phyloP scores from a whole-genome alignment of 35 echinoderm and acorn worm genomes.

The Patiria miniata region DNA sequence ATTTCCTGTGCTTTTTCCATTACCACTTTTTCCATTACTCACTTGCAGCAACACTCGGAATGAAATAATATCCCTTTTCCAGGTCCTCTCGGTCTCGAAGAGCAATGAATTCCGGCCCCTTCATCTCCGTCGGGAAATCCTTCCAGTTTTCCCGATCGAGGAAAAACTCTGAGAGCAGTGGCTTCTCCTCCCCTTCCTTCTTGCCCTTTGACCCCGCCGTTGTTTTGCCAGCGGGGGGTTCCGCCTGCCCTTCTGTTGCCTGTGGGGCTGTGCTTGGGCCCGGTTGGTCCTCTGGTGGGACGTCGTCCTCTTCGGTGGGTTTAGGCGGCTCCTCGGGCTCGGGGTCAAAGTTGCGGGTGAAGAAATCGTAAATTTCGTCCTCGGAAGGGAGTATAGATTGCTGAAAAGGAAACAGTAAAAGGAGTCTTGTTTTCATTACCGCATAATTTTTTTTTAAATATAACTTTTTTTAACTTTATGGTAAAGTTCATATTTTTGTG shows the following conservation, averaged over 20 bases:
- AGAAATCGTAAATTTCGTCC: constrained; percentile 87
- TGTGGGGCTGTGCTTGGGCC: constrained; percentile 41
- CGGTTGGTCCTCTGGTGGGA: constrained; percentile 40
- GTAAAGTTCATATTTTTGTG: too few species aligned
- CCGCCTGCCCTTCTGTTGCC: background rate
- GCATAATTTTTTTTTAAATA: too few species aligned
- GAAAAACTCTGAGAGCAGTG: constrained; percentile 74
- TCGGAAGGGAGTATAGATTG: constrained; percentile 76
- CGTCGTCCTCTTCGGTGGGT: constrained; percentile 7
- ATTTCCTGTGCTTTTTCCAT: too few species aligned
- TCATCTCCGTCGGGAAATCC: constrained; percentile 66
- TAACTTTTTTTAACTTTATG: too few species aligned
- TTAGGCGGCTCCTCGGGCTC: constrained; percentile 42
- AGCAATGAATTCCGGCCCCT: constrained; percentile 68
- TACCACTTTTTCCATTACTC: background rate
- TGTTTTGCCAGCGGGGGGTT: background rate
- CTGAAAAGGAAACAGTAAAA: constrained; percentile 12
- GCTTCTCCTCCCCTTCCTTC: constrained; percentile 54
- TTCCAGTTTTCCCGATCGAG: constrained; percentile 73
- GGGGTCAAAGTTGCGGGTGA: constrained; percentile 75
- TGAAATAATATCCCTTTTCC: constrained; percentile 79
- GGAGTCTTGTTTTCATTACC: too few species aligned
- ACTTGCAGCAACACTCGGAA: constrained; percentile 74
- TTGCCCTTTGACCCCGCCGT: background rate
- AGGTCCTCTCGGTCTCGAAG: constrained; percentile 64